Evolutionary conservation across 2,888 invertebrate species (phyloP).

Genomic region (Homarus gammarus): DNA sequence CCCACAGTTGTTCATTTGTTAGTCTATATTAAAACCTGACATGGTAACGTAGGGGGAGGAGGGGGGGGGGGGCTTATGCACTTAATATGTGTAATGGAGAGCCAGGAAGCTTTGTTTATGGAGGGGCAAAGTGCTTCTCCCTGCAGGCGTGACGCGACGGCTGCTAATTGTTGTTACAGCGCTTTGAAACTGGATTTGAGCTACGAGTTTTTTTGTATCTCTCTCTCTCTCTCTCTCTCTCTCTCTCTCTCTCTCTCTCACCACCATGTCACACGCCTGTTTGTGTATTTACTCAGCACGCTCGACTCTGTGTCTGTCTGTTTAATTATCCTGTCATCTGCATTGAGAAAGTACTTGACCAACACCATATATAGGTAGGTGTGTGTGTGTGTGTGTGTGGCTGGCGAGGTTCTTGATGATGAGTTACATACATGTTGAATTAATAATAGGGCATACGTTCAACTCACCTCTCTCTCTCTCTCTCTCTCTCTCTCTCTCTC

Average conservation of each 20-base stretch:
- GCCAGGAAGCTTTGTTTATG: neutral
- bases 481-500: too few species aligned
- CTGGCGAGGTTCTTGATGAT: too few species aligned
- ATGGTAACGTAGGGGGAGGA: too few species aligned
- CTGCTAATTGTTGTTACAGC: neutral
- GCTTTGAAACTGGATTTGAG: neutral
- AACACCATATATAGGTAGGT: too few species aligned
- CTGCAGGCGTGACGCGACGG: neutral
- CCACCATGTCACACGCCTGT: neutral
- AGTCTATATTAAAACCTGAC: too few species aligned
- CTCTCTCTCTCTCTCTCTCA: slow-evolving; percentile 4
- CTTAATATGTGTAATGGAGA: neutral
- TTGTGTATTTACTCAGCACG: neutral
- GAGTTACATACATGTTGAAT: too few species aligned
- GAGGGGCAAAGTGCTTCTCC: neutral
- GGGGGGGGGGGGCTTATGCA: too few species aligned
- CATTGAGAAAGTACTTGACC: slow-evolving; percentile 12
- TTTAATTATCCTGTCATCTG: slow-evolving; percentile 14
- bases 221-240: slow-evolving; percentile 14
- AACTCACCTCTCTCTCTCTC: too few species aligned
- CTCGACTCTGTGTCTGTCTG: slow-evolving; percentile 14
- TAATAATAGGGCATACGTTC: too few species aligned
- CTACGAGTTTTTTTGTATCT: neutral
- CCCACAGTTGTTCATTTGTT: too few species aligned
- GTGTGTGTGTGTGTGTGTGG: too few species aligned